Evolutionary conservation across 1,140 invertebrate genomes (phyloP).

Genomic region (Centruroides sculpturatus): DNA sequence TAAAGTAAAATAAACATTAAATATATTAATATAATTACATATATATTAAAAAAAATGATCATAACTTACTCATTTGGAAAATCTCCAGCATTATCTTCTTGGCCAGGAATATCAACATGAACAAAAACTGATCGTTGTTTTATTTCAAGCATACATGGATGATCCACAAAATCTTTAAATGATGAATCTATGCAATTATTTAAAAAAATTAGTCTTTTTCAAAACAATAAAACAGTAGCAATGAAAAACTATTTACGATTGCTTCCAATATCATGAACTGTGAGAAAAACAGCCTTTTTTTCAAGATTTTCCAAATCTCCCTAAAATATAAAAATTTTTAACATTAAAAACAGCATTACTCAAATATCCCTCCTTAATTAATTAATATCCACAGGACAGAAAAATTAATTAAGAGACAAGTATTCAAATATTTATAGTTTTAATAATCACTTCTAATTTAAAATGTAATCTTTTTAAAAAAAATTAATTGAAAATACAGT

Average conservation of each 20-base stretch:
- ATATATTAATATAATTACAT: no score
- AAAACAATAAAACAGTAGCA: no score
- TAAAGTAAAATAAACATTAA: no score
- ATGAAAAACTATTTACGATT: conserved; percentile 15
- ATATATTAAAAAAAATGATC: no score
- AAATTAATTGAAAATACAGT: no score
- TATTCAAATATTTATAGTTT: no score
- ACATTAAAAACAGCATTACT: neutral
- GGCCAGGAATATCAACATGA: conserved; percentile 74
- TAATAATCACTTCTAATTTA: no score
- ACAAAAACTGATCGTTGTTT: conserved; percentile 73
- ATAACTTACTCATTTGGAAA: conserved; percentile 45
- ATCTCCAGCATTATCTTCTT: conserved; percentile 62
- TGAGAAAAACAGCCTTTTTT: conserved; percentile 64
- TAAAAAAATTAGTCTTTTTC: no score
- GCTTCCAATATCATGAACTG: conserved; percentile 68
- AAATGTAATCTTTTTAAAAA: no score
- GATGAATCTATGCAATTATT: conserved; percentile 41
- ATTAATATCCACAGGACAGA: no score
- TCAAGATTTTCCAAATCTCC: conserved; percentile 60
- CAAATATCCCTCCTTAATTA: no score
- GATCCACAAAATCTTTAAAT: conserved; percentile 58
- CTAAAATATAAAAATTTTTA: conserved; percentile 31
- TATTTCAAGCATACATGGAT: conserved; percentile 66
- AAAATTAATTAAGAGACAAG: no score